Evolutionary conservation across 1,140 invertebrate species (phyloP).

Genomic region (Maconellicoccus hirsutus): DNA sequence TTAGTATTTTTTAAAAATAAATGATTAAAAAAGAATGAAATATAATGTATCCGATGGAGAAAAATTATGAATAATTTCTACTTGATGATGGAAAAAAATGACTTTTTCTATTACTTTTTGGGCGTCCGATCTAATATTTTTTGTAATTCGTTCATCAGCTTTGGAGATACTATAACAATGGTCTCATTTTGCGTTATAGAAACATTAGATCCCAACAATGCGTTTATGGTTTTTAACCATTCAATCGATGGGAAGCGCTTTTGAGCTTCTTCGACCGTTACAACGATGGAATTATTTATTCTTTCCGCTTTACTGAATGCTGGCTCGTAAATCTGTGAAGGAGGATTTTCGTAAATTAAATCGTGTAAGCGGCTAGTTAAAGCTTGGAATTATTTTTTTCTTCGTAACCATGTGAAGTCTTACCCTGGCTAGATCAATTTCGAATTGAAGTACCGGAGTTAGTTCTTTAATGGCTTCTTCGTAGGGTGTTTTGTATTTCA

Average conservation of each 20-base stretch:
- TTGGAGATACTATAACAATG: not conserved
- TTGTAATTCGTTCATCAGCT: not conserved
- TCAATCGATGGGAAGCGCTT: not conserved
- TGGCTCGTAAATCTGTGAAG: not conserved
- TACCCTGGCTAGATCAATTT: not conserved
- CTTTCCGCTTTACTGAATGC: not conserved
- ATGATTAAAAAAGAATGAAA: not conserved
- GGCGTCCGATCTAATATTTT: not conserved
- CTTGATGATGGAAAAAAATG: too few relatives aligned
- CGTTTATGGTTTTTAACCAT: not conserved
- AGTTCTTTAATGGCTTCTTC: not conserved
- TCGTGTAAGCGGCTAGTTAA: too few relatives aligned
- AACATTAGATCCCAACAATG: not conserved
- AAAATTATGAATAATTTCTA: too few relatives aligned
- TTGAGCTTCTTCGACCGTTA: not conserved
- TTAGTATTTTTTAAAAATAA: not conserved
- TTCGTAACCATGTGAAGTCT: not conserved
- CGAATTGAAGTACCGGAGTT: not conserved
- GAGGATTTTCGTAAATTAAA: too few relatives aligned
- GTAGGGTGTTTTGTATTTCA: not conserved
- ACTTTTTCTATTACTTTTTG: not conserved
- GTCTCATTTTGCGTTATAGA: not conserved
- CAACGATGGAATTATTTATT: constrained; percentile 10
- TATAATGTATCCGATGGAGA: too few relatives aligned
- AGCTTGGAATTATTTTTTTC: not conserved